Base-by-base conservation (phyloP, 2,797 vertebrate species). In the Cuniculus paca region DNA sequence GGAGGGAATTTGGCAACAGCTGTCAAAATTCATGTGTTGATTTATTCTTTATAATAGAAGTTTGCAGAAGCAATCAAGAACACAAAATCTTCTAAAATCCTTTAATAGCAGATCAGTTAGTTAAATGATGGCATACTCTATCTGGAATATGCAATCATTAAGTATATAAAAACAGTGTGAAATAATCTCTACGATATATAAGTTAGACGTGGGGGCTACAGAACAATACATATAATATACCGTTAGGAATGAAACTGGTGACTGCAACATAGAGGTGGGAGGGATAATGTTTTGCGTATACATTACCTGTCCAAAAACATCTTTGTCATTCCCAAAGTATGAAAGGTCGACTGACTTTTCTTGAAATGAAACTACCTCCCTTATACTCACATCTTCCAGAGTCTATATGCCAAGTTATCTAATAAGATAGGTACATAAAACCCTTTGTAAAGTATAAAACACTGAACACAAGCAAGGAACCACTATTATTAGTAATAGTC, bases 51-150 rank as follows among this genome's bases (percentile, higher is more conserved):
- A 8, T 78, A 82, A 90, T 54, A 91, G 63, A 68, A 89, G 19
- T 91, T 92, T 90, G 8, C 20, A 90, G 31, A 70, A 95, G 83
- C 9, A 92, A 93, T 74, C 14, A 10, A 61, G 83, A 79, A 79
- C 48, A 61, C 0, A 11, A 74, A 48, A 61, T 5, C 20, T 26
- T 56, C 9, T 50, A 91, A 83, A 56, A 68, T 45, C 14, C 22
- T 83, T 83, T 68, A 65, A 81, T 65, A 88, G 19, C 13, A 91
- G 11, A 48, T 10, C 84, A 61, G 16, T 72, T 77, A 79, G 88
- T 39, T 91, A 94, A 90, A 79, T 58, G n/a, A 34, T 78, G 75
- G 65, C 26, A 70, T 8, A 63, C 28, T 79, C 36, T 42, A 89
- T 6, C 12, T 87, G 61, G 58, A 92, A 72, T 95, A 88, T 83